phyloP scores from a whole-genome alignment of 2,888 invertebrate species.

The Calliphora vomitoria region DNA sequence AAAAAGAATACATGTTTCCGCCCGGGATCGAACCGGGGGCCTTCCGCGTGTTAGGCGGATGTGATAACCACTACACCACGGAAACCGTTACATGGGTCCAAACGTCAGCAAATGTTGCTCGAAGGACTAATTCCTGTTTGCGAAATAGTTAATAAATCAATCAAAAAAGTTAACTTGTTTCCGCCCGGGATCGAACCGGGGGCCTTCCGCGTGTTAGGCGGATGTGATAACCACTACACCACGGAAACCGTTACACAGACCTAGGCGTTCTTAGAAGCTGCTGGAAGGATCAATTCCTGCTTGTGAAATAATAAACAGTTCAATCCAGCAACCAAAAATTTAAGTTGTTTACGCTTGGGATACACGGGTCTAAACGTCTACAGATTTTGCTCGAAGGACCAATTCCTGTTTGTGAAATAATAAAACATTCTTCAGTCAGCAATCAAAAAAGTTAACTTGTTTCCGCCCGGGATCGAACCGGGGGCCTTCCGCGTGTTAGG shows the following conservation, averaged over 20 bases:
- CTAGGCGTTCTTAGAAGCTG: too few relatives aligned
- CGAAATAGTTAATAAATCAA: too few relatives aligned
- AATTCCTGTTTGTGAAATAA: too few relatives aligned
- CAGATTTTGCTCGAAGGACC: too few relatives aligned
- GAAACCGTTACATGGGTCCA: slow-evolving; percentile 77
- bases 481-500: slow-evolving; percentile 85
- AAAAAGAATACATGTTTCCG: too few relatives aligned
- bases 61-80: slow-evolving; percentile 85
- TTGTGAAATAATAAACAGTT: too few relatives aligned
- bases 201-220: slow-evolving; percentile 85
- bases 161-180: slow-evolving; percentile 75
- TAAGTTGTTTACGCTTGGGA: slow-evolving; percentile 83
- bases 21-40: slow-evolving; percentile 85
- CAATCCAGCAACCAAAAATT: not conserved
- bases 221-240: slow-evolving; percentile 85
- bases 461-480: slow-evolving; percentile 85
- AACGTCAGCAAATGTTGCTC: not conserved
- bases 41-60: slow-evolving; percentile 85
- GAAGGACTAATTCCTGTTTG: too few relatives aligned
- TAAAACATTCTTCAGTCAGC: too few relatives aligned
- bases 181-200: slow-evolving; percentile 85
- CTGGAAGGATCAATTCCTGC: too few relatives aligned
- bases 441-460: slow-evolving; percentile 70
- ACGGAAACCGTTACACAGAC: slow-evolving; percentile 79
- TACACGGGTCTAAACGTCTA: too few relatives aligned